Conservation (phyloP, 2,888 invertebrate species). For the Itoplectis maculator region DNA sequence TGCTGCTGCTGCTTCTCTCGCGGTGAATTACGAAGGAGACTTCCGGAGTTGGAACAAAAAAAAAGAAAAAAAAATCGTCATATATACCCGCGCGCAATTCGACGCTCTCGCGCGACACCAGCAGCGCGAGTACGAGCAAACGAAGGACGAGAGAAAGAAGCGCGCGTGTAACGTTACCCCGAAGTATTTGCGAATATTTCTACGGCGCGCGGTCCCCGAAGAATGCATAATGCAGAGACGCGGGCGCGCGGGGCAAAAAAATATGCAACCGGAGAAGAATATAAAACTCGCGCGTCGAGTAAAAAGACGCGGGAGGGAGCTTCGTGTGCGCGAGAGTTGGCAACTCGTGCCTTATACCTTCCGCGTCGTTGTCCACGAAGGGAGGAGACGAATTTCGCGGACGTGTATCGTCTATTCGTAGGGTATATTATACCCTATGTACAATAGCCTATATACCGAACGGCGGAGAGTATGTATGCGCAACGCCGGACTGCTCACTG, state of each 20-base stretch:
- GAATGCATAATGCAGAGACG: slow-evolving; percentile 37
- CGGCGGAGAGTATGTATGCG: too few relatives aligned
- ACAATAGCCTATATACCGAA: too few relatives aligned
- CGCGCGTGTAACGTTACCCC: not conserved
- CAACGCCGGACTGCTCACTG: not conserved
- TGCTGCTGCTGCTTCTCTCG: not conserved
- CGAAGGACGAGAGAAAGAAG: not conserved
- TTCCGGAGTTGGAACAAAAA: not conserved
- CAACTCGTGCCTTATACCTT: slow-evolving; percentile 1
- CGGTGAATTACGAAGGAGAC: slow-evolving; percentile 21
- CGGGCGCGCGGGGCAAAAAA: slow-evolving; percentile 10
- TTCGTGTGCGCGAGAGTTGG: slow-evolving; percentile 10
- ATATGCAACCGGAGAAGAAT: slow-evolving; percentile 7
- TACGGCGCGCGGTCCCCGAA: not conserved
- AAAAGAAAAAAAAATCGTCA: not conserved
- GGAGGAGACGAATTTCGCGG: slow-evolving; percentile 11
- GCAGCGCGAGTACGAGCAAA: not conserved
- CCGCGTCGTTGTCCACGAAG: slow-evolving; percentile 21
- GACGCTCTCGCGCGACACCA: not conserved
- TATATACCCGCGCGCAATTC: slow-evolving; percentile 7
- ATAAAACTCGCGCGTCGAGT: slow-evolving; percentile 24
- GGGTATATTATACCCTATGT: not conserved
- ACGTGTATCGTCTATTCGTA: slow-evolving; percentile 3
- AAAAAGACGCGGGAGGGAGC: slow-evolving; percentile 28
- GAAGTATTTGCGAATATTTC: slow-evolving; percentile 20